Percentiles rank a stretch among this genome's conserved stretches.
Conservation (phyloP, 2,888 invertebrate species). For the Elysia crispata region DNA sequence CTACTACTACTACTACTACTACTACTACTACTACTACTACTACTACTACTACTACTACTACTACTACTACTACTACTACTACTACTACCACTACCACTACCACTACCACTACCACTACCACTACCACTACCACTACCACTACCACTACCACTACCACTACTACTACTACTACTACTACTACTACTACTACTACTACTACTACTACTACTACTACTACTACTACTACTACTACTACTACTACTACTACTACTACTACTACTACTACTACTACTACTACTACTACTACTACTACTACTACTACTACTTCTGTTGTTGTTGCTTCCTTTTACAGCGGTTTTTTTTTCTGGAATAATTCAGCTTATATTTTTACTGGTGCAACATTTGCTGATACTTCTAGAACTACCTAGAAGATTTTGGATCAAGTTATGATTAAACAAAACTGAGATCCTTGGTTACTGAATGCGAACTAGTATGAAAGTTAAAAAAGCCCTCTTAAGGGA, state of each 20-base stretch:
- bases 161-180: conserved; percentile 41
- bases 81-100: conserved; percentile 43
- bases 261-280: background rate
- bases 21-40: conserved; percentile 2
- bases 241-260: conserved; percentile 30
- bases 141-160: conserved; percentile 38
- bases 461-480: no score
- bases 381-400: no score
- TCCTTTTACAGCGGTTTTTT: background rate
- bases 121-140: conserved; percentile 31
- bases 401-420: no score
- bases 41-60: conserved; percentile 43
- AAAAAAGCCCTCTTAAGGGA: no score
- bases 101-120: conserved; percentile 34
- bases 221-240: conserved; percentile 30
- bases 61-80: conserved; percentile 36
- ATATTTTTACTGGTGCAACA: background rate
- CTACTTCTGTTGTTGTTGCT: conserved; percentile 32
- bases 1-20: conserved; percentile 1
- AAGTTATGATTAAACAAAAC: no score
- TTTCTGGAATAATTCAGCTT: background rate
- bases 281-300: conserved; percentile 13
- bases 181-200: conserved; percentile 47
- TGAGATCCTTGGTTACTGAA: no score
- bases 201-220: conserved; percentile 45